These are phyloP conservation scores for Sphaeridia pumilis DNA, from an alignment of 2,888 invertebrate genomes.

Conservation along the genomic window DNA sequence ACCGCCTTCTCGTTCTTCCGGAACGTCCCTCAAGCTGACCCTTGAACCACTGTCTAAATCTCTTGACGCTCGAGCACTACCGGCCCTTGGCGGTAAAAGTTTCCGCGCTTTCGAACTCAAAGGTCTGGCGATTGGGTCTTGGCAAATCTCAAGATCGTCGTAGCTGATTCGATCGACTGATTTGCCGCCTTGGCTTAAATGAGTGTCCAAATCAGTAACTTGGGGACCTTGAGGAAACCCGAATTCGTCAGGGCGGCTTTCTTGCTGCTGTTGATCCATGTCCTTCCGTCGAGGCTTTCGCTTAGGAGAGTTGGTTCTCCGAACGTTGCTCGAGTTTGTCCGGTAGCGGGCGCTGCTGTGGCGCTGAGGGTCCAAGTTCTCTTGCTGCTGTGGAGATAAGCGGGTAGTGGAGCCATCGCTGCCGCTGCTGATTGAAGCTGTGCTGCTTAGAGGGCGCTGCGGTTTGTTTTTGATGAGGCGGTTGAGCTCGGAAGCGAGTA, in stretches of 20 bases:
- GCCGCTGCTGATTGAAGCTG: not conserved
- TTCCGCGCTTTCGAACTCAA: conserved; percentile 30
- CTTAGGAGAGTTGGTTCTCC: not conserved
- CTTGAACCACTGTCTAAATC: not conserved
- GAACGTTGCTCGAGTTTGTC: not conserved
- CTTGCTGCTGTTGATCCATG: not conserved
- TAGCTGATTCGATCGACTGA: conserved; percentile 27
- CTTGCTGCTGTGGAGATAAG: not conserved
- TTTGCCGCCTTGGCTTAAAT: conserved; percentile 4
- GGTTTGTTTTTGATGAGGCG: not conserved
- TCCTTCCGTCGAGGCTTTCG: not conserved
- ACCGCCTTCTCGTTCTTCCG: not conserved
- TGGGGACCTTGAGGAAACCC: not conserved
- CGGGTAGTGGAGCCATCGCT: not conserved
- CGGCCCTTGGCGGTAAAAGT: conserved; percentile 14
- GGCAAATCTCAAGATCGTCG: conserved; percentile 31
- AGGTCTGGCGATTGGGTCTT: conserved; percentile 25
- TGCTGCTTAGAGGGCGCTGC: not conserved
- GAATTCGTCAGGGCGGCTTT: not conserved
- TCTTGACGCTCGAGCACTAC: not conserved
- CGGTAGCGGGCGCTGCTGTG: not conserved
- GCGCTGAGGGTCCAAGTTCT: not conserved
- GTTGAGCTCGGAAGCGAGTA: conserved; percentile 13
- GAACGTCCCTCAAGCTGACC: not conserved
- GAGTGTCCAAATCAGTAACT: not conserved